A percentile compares a stretch with the other conserved stretches of the same genome.
Conservation (phyloP, 1,140 invertebrate genomes). For the Drosophila orena region DNA sequence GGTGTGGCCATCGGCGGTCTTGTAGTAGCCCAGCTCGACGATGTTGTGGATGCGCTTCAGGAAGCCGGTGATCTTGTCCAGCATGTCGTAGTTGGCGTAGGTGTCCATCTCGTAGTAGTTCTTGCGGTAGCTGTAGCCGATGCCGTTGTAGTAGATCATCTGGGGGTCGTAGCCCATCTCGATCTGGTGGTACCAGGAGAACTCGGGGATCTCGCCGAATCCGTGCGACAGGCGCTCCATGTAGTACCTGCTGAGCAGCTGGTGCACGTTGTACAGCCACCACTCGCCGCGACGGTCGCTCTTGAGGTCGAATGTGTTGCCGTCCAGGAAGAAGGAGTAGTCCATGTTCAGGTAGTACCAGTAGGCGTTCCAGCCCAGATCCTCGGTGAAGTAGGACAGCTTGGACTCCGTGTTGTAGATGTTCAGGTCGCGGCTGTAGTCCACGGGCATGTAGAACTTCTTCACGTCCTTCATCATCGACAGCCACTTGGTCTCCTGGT, state of each 20-base stretch:
- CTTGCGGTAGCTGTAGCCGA: constrained; percentile 15
- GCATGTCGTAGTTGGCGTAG: constrained; percentile 86
- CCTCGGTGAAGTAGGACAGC: constrained; percentile 15
- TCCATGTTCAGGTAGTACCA: constrained; percentile 16
- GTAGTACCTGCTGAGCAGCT: constrained; percentile 87
- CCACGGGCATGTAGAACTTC: constrained; percentile 12
- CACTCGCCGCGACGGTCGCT: constrained; percentile 8
- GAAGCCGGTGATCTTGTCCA: constrained; percentile 86
- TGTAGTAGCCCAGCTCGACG: constrained; percentile 88
- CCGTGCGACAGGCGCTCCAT: constrained; percentile 88
- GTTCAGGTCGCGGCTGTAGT: constrained; percentile 7
- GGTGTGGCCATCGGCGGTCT: constrained; percentile 85
- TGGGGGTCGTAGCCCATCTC: constrained; percentile 15
- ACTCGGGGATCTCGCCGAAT: constrained; percentile 87
- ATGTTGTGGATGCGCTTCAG: constrained; percentile 87
- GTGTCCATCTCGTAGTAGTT: constrained; percentile 86
- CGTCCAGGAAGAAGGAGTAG: constrained; percentile 14
- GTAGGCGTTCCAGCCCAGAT: constrained; percentile 11
- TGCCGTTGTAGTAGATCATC: constrained; percentile 15
- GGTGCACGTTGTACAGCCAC: constrained; percentile 13
- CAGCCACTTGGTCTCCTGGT: constrained; percentile 7
- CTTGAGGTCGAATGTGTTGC: constrained; percentile 5
- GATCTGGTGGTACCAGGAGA: constrained; percentile 86
- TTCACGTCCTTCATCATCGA: constrained; percentile 15
- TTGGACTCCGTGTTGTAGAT: constrained; percentile 6